Percentiles rank a stretch among this genome's conserved stretches.
Conservation (phyloP, 1,140 invertebrate species). For the Eriosoma lanigerum region DNA sequence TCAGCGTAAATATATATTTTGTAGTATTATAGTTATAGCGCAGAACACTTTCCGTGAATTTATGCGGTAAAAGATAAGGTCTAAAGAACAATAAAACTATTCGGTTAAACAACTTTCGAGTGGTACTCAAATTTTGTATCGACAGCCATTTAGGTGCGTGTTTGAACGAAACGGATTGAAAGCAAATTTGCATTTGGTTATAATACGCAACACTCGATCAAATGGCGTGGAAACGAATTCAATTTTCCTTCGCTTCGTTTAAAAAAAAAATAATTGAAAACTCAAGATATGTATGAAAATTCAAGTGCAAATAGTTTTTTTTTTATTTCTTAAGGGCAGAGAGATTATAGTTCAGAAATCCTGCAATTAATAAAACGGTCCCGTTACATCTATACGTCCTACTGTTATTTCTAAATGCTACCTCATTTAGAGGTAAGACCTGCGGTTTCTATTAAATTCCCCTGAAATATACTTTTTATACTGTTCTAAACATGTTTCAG, state of each 20-base stretch:
- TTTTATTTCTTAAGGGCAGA: slow-evolving; percentile 2
- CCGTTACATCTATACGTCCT: too few relatives aligned
- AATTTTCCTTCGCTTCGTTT: neutral
- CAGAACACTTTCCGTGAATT: too few relatives aligned
- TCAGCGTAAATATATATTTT: too few relatives aligned
- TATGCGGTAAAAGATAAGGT: neutral
- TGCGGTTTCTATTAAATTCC: slow-evolving; percentile 5
- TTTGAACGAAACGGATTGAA: neutral
- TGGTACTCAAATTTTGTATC: neutral
- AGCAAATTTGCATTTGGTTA: slow-evolving; percentile 1
- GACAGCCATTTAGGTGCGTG: neutral
- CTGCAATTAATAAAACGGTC: slow-evolving; percentile 38
- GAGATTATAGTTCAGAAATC: neutral
- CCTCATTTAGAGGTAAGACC: too few relatives aligned
- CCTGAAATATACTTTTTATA: slow-evolving; percentile 15
- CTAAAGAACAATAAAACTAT: neutral
- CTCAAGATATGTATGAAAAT: neutral
- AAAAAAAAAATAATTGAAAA: neutral
- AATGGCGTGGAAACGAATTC: slow-evolving; percentile 40
- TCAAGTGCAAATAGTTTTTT: neutral
- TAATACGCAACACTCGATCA: neutral
- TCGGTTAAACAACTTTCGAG: neutral
- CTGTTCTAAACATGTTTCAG: neutral
- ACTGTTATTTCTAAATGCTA: too few relatives aligned
- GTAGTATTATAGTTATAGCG: too few relatives aligned